Percentiles rank a stretch among this genome's conserved stretches.
Conservation (phyloP, 2,888 invertebrate genomes). For the Brenthis hecate region DNA sequence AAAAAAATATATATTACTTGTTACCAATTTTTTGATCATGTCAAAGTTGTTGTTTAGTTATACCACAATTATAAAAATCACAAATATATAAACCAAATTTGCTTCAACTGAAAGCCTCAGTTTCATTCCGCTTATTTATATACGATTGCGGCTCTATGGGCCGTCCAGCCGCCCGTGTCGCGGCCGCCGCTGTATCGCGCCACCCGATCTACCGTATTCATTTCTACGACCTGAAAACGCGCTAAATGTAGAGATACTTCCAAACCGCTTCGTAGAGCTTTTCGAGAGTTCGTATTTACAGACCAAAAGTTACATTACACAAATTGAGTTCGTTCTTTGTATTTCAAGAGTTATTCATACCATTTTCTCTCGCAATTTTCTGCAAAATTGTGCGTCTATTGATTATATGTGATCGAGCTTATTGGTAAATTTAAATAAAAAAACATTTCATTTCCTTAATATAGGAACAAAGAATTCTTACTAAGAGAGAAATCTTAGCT, state of each 20-base stretch:
- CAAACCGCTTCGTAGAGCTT: slow-evolving; percentile 63
- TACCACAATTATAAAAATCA: too few relatives aligned
- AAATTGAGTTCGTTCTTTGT: slow-evolving; percentile 70
- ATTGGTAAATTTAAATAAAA: not conserved
- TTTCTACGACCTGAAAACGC: slow-evolving; percentile 63
- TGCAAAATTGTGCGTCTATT: slow-evolving; percentile 9
- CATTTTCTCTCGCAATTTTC: slow-evolving; percentile 17
- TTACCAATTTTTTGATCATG: too few relatives aligned
- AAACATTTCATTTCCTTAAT: not conserved
- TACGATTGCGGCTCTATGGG: slow-evolving; percentile 39
- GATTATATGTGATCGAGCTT: not conserved
- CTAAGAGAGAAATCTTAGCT: slow-evolving; percentile 38
- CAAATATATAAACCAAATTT: too few relatives aligned
- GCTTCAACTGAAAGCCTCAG: not conserved
- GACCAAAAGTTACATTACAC: slow-evolving; percentile 73
- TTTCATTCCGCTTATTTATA: not conserved
- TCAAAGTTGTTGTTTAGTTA: too few relatives aligned
- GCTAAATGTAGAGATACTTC: slow-evolving; percentile 71
- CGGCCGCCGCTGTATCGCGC: slow-evolving; percentile 60
- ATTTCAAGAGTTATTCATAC: slow-evolving; percentile 45
- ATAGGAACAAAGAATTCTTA: slow-evolving; percentile 28
- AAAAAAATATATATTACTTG: too few relatives aligned
- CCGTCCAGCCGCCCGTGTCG: slow-evolving; percentile 48
- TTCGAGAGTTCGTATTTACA: slow-evolving; percentile 65
- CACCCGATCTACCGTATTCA: slow-evolving; percentile 76